Conservation (phyloP, 2,797 vertebrate genomes). For the Fundulus diaphanus region DNA sequence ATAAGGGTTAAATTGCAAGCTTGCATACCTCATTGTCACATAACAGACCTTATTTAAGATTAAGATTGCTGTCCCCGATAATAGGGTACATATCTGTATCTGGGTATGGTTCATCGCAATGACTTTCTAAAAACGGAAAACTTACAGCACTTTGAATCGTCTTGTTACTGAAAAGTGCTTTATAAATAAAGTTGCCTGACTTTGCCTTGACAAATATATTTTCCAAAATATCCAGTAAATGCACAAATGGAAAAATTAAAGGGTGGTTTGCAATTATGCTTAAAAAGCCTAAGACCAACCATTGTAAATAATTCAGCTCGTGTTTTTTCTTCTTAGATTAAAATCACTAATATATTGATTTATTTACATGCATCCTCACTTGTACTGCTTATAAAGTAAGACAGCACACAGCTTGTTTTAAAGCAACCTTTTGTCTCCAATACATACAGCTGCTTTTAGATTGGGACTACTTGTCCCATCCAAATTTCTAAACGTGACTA, state of each 20-base stretch:
- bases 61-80: not conserved
- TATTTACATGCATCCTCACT: slow-evolving; percentile 10
- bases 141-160: too few species aligned
- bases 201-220: not conserved
- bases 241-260: not conserved
- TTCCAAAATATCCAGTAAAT: not conserved
- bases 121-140: not conserved
- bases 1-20: not conserved
- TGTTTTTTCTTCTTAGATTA: not conserved
- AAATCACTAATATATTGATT: not conserved
- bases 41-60: not conserved
- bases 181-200: too few species aligned
- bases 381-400: slow-evolving; percentile 24
- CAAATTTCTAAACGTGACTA: not conserved
- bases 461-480: not conserved
- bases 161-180: too few species aligned
- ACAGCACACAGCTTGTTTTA: not conserved
- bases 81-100: not conserved
- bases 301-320: not conserved
- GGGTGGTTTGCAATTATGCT: not conserved
- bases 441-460: slow-evolving; percentile 12
- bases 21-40: not conserved
- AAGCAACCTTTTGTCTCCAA: slow-evolving; percentile 9
- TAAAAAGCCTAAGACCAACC: not conserved
- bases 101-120: not conserved